Evolutionary conservation across 2,888 invertebrate genomes (phyloP), one percentile per base, ranked within the genome.

Genomic region (Mactromeris polynyma): DNA sequence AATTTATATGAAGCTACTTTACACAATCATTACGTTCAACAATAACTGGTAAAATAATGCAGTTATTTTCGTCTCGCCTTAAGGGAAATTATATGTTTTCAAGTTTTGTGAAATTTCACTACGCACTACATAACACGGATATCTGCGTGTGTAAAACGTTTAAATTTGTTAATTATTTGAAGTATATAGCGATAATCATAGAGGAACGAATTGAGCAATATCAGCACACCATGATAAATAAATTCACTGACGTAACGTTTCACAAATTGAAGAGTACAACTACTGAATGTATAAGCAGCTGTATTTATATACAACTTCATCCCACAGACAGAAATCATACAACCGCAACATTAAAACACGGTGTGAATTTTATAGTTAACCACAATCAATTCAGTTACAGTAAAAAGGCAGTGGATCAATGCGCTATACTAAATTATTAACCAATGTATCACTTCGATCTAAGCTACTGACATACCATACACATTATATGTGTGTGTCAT

Each of bases 261-360:
- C 26, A 64, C 58, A 64, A 4, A 64, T 11, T 26, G 58, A 64
- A 64, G 26, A 26, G 58, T 64, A 64, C n/a, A 64, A 64, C 58
- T 7, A 64, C n/a, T 64, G 26, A 64, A n/a, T 64, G 58, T 26
- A 4, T 64, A 26, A 64, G 26, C 9, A 26, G 58, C 1, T 58
- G 58, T 58, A 58, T 58, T 58, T 64, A 64, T 64, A 64, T 26
- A 64, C 58, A 64, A 26, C 26, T 9, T 64, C 58, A 64, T 64
- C 58, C 58, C 58, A 64, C 73, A 73, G 33, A 33, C 33, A 26
- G 21, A 58, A n/a, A 51, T 64, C 58, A 64, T 9, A 64, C 26
- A 73, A 73, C 73, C 73, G 36, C 73, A 73, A 73, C 73, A 73
- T 73, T 73, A 36, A 36, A 73, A 33, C 36, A 26, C 73, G 73